phyloP scores from a whole-genome alignment of 1,140 invertebrate species.

The Ceratina calcarata region DNA sequence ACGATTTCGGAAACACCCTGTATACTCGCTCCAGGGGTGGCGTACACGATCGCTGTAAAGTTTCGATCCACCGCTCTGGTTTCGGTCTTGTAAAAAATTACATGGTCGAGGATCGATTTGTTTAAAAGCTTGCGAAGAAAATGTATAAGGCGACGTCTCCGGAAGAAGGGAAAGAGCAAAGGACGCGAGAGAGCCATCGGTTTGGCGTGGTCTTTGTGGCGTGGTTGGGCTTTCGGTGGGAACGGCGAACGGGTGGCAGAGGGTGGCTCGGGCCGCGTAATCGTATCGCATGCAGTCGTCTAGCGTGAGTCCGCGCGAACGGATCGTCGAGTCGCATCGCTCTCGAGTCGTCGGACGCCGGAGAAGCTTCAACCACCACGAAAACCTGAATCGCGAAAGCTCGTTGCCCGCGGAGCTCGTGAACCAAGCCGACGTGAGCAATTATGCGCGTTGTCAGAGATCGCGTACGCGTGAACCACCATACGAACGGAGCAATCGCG shows the following conservation, averaged over 20 bases:
- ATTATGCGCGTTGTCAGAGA: constrained; percentile 67
- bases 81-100: too few relatives aligned
- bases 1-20: too few relatives aligned
- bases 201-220: constrained; percentile 32
- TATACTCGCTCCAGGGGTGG: neutral
- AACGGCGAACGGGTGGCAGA: constrained; percentile 57
- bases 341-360: constrained; percentile 15
- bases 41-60: neutral
- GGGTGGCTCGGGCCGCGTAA: constrained; percentile 75
- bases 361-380: neutral
- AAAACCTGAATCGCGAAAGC: neutral
- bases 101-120: too few relatives aligned
- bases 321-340: constrained; percentile 68
- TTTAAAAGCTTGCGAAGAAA: too few relatives aligned
- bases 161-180: neutral
- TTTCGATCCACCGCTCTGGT: too few relatives aligned
- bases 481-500: constrained; percentile 40
- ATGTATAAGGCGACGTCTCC: neutral
- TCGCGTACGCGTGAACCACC: constrained; percentile 43
- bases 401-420: neutral
- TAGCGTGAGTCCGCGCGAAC: constrained; percentile 72
- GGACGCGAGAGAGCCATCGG: neutral
- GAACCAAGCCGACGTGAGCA: constrained; percentile 9
- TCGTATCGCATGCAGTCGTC: constrained; percentile 78
- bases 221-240: constrained; percentile 39